Conservation (phyloP, 2,797 vertebrate species). For the Peromyscus attwateri region DNA sequence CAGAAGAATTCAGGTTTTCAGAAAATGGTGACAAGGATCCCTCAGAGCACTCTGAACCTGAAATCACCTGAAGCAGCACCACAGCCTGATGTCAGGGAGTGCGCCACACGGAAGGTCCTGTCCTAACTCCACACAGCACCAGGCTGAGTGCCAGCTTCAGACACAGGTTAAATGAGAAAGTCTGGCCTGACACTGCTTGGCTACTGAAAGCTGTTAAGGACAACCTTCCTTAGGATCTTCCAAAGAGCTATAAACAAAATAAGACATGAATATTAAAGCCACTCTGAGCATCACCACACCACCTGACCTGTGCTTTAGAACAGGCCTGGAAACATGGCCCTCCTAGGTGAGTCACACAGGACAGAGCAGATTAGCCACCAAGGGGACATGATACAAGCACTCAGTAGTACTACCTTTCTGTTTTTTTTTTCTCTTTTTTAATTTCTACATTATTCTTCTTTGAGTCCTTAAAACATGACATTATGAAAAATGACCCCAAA, state of each 20-base stretch:
- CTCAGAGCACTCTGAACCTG: not conserved
- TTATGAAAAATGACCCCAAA: not conserved
- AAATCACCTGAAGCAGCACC: not conserved
- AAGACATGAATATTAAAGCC: not conserved
- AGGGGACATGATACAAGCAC: too few species aligned
- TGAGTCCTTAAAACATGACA: not conserved
- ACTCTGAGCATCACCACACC: not conserved
- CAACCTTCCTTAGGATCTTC: not conserved
- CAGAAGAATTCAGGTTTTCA: conserved; percentile 53
- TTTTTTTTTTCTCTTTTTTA: not conserved
- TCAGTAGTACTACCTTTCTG: not conserved
- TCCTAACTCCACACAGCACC: not conserved
- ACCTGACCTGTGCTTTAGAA: not conserved
- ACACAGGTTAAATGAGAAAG: not conserved
- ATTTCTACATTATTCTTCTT: not conserved
- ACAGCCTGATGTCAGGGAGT: not conserved
- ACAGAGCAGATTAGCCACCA: not conserved
- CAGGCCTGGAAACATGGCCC: not conserved
- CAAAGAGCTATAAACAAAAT: not conserved
- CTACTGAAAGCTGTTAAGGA: not conserved
- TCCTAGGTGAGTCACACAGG: not conserved
- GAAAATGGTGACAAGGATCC: conserved; percentile 59
- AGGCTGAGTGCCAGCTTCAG: not conserved
- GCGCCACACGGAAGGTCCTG: not conserved
- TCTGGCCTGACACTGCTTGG: not conserved